phyloP scores from a whole-genome alignment of 2,888 invertebrate species.

The Caradrina kadenii region DNA sequence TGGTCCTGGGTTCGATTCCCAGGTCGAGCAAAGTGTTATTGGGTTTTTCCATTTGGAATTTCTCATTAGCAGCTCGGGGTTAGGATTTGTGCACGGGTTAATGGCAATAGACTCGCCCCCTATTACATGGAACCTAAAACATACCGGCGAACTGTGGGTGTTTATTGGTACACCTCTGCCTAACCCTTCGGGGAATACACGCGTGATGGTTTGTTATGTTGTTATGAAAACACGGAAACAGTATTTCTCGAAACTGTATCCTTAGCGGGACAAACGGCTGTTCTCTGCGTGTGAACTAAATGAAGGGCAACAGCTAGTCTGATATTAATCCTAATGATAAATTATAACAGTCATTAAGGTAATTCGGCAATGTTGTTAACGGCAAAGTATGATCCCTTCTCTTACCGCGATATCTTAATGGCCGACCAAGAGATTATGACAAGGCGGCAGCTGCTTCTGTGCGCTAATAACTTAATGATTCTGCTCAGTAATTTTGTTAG shows the following conservation, averaged over 20 bases:
- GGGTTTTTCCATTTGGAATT: too few species aligned
- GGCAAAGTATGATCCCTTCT: constrained; percentile 35
- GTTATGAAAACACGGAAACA: not conserved
- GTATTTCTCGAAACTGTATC: not conserved
- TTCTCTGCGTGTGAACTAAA: not conserved
- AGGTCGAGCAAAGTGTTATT: too few species aligned
- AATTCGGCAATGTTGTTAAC: constrained; percentile 18
- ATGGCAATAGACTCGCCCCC: too few species aligned
- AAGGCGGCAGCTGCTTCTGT: constrained; percentile 18
- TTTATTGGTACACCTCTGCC: too few species aligned
- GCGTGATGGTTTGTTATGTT: too few species aligned
- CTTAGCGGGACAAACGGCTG: not conserved
- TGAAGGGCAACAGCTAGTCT: not conserved
- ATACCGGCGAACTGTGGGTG: too few species aligned
- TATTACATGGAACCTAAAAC: too few species aligned
- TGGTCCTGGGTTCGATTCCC: too few species aligned
- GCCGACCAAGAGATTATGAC: constrained; percentile 39
- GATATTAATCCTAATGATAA: constrained; percentile 35
- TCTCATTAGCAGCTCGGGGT: too few species aligned
- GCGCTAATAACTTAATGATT: constrained; percentile 28
- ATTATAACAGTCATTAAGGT: constrained; percentile 41
- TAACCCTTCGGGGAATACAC: too few species aligned
- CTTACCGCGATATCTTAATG: constrained; percentile 32
- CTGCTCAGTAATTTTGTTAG: constrained; percentile 29
- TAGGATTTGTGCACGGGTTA: too few species aligned